These are phyloP conservation scores for Archocentrus centrarchus DNA, from an alignment of 2,113 vertebrate species.

Conservation along the genomic window DNA sequence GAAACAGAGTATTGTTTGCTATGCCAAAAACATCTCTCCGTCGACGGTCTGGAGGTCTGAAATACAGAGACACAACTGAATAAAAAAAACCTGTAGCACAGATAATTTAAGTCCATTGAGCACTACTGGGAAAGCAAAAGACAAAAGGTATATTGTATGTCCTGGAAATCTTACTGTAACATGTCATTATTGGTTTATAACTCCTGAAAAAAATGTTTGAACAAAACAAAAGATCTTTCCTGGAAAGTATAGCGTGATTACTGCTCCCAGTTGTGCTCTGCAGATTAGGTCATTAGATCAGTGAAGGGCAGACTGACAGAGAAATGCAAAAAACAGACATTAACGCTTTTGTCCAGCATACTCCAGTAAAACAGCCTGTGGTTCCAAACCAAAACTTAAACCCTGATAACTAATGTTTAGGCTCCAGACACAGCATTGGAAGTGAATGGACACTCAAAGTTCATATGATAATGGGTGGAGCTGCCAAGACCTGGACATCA, in stretches of 20 bases:
- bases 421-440: neutral
- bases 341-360: neutral
- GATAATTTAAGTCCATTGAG: neutral
- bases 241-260: conserved; percentile 15
- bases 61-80: conserved; percentile 23
- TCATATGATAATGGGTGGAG: conserved; percentile 21
- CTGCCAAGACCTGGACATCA: conserved; percentile 28
- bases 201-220: conserved; percentile 7
- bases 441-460: conserved; percentile 5
- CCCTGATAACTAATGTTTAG: conserved; percentile 23
- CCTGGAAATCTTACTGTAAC: conserved; percentile 10
- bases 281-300: conserved; percentile 61
- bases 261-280: conserved; percentile 55
- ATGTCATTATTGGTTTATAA: conserved; percentile 27
- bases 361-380: neutral
- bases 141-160: neutral
- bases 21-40: conserved; percentile 87
- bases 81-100: conserved; percentile 15
- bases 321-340: neutral
- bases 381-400: neutral
- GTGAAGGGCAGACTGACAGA: conserved; percentile 37
- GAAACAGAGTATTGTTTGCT: conserved; percentile 84
- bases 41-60: conserved; percentile 86
- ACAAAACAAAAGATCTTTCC: conserved; percentile 16
- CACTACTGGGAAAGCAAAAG: neutral